Evolutionary conservation across 64 coral and sea anemone genomes (phyloP).

Genomic region (Pachyseris speciosa): DNA sequence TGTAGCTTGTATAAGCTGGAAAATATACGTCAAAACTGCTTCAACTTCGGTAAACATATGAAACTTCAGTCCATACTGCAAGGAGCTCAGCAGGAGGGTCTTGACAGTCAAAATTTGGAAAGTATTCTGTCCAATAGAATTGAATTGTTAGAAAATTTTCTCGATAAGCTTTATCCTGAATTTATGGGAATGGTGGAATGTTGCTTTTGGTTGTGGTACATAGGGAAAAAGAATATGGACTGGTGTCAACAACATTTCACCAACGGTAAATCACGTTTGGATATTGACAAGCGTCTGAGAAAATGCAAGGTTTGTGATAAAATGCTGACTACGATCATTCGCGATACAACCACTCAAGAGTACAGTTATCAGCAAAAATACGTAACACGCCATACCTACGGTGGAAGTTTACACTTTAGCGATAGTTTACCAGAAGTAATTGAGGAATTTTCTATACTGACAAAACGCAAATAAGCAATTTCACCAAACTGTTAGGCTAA

Average conservation of each 20-base stretch:
- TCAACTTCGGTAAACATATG: background rate
- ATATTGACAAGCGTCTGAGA: too few relatives aligned
- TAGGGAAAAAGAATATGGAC: background rate
- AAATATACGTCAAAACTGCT: background rate
- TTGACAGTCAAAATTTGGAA: background rate
- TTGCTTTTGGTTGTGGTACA: background rate
- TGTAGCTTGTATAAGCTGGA: background rate
- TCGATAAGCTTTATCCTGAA: constrained; percentile 6
- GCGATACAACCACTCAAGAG: too few relatives aligned
- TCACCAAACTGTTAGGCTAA: too few relatives aligned
- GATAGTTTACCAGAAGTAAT: too few relatives aligned
- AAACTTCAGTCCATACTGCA: background rate
- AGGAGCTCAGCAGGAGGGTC: background rate
- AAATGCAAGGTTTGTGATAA: too few relatives aligned
- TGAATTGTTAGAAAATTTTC: background rate
- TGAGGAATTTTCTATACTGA: too few relatives aligned
- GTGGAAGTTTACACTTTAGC: too few relatives aligned
- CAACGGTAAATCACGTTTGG: background rate
- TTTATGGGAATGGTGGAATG: background rate
- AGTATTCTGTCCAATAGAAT: background rate
- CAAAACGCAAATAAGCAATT: too few relatives aligned
- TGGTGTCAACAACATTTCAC: background rate
- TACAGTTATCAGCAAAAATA: too few relatives aligned
- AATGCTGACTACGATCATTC: too few relatives aligned
- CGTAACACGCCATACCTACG: too few relatives aligned